Evolutionary conservation across 2,888 invertebrate genomes (phyloP).

Genomic region (Drosophila colorata): DNA sequence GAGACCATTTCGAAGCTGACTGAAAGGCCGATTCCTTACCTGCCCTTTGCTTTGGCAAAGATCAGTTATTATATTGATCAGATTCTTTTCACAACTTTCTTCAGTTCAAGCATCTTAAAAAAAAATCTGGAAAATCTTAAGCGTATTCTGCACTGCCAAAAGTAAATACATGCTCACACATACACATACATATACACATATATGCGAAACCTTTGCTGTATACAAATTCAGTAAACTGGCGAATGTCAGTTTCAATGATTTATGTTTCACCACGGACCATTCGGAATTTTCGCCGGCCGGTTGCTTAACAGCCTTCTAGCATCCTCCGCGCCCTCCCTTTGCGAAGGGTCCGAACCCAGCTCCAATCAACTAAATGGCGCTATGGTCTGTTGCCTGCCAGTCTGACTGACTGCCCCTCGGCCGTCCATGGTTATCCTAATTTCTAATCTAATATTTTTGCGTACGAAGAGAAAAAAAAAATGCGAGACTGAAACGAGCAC

Average conservation of each 20-base stretch:
- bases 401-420: conserved; percentile 26
- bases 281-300: conserved; percentile 70
- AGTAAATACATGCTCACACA: conserved; percentile 13
- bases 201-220: conserved; percentile 33
- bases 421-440: conserved; percentile 71
- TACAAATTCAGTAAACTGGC: conserved; percentile 77
- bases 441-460: conserved; percentile 81
- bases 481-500: conserved; percentile 31
- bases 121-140: conserved; percentile 32
- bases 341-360: conserved; percentile 25
- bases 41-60: background rate
- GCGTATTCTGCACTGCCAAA: conserved; percentile 46
- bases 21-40: conserved; percentile 15
- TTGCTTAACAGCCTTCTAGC: conserved; percentile 31
- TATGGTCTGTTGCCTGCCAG: conserved; percentile 69
- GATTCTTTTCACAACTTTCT: conserved; percentile 22
- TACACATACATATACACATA: background rate
- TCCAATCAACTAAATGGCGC: conserved; percentile 63
- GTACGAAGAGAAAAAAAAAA: conserved; percentile 35
- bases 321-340: background rate
- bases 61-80: conserved; percentile 35
- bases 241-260: conserved; percentile 84
- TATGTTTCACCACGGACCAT: conserved; percentile 81
- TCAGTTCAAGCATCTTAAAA: conserved; percentile 31
- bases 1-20: background rate